Conservation (phyloP, 2,888 invertebrate genomes). For the Ochropacha duplaris region DNA sequence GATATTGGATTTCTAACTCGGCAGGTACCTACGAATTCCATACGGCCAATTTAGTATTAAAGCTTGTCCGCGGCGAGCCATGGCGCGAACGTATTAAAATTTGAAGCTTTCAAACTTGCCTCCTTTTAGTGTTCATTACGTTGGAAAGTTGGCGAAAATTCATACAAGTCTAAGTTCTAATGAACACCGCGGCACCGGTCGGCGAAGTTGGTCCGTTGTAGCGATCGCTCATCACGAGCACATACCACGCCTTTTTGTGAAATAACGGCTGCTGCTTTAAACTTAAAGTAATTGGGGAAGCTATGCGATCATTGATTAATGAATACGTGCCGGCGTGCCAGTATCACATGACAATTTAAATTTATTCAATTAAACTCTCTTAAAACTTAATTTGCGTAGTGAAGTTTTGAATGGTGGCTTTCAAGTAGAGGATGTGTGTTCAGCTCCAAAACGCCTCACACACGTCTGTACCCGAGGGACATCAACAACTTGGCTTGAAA, state of each 20-base stretch:
- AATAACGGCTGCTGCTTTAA: conserved; percentile 34
- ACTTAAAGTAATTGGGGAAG: conserved; percentile 25
- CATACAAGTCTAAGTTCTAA: conserved; percentile 80
- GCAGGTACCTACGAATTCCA: conserved; percentile 58
- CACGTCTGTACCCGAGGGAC: conserved; percentile 34
- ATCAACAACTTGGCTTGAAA: conserved; percentile 36
- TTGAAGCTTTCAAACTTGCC: conserved; percentile 78
- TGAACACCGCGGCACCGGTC: conserved; percentile 77
- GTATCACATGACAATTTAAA: conserved; percentile 40
- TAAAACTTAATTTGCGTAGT: conserved; percentile 31
- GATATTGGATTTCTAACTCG: conserved; percentile 77
- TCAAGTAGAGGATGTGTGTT: conserved; percentile 43
- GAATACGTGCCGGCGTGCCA: conserved; percentile 12
- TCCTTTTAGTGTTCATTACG: conserved; percentile 81
- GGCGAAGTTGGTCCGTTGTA: conserved; percentile 62
- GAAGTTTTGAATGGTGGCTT: conserved; percentile 40
- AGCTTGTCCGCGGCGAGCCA: conserved; percentile 57
- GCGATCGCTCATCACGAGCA: conserved; percentile 51
- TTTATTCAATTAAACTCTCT: conserved; percentile 42
- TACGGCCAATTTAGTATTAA: conserved; percentile 63
- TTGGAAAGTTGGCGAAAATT: conserved; percentile 78
- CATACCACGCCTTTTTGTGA: conserved; percentile 45
- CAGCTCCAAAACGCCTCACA: conserved; percentile 45
- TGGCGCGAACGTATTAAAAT: conserved; percentile 70
- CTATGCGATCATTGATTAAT: conserved; percentile 22